phyloP scores from a whole-genome alignment of 2,113 vertebrate species.

The Eptesicus fuscus region DNA sequence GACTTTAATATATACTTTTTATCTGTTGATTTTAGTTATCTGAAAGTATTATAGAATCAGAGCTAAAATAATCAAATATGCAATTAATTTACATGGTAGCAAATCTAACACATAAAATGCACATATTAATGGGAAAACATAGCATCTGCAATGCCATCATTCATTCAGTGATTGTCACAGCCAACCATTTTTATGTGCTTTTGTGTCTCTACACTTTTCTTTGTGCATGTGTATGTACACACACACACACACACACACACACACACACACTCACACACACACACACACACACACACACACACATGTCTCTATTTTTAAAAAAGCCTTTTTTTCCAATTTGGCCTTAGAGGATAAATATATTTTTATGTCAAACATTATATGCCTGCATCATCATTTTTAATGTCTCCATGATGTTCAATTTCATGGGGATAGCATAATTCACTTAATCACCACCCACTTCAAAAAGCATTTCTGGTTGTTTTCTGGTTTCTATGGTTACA shows the following conservation, averaged over 20 bases:
- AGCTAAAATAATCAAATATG: slow-evolving; percentile 23
- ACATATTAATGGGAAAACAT: not conserved
- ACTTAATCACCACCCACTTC: not conserved
- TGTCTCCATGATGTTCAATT: not conserved
- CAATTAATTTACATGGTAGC: not conserved
- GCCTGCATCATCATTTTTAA: not conserved
- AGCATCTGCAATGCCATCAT: not conserved
- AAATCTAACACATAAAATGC: slow-evolving; percentile 11
- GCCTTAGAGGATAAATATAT: not conserved
- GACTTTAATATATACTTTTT: not conserved
- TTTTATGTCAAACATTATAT: not conserved
- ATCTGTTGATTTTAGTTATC: not conserved
- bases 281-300: not conserved
- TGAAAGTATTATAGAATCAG: not conserved
- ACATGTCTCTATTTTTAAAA: not conserved
- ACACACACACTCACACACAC: not conserved
- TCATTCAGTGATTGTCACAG: not conserved
- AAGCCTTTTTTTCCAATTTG: not conserved
- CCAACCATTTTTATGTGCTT: not conserved
- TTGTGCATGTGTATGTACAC: not conserved
- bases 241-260: not conserved
- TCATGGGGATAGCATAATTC: not conserved
- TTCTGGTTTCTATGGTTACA: not conserved
- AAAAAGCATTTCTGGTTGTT: not conserved
- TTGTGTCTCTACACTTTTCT: not conserved